Percentiles rank a stretch among this genome's conserved stretches.
These are phyloP conservation scores for Apotomis capreana DNA, from an alignment of 2,888 invertebrate genomes.

Conservation along the genomic window DNA sequence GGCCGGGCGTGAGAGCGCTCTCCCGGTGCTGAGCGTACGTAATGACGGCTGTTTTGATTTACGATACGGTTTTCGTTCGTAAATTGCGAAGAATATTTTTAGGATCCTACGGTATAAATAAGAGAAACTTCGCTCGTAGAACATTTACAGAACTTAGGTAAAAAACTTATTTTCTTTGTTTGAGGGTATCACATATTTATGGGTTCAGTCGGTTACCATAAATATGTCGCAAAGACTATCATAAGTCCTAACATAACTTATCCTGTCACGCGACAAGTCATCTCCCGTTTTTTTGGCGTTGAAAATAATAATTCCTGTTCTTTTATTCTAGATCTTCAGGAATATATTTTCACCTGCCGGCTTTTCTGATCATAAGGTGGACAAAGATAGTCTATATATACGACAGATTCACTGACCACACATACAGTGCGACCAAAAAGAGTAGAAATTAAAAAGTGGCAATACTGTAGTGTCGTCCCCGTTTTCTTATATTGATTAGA, in stretches of 20 bases:
- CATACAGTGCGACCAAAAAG: too few species aligned
- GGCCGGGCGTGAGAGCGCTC: slow-evolving; percentile 42
- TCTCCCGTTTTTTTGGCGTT: background rate
- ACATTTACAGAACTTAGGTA: slow-evolving; percentile 20
- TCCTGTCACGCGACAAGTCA: background rate
- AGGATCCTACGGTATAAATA: slow-evolving; percentile 43
- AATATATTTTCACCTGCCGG: too few species aligned
- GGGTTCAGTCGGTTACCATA: background rate
- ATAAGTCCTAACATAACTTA: background rate
- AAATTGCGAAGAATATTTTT: slow-evolving; percentile 47
- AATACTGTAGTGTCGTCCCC: too few species aligned
- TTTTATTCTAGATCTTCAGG: too few species aligned
- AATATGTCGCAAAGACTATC: background rate
- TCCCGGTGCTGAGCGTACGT: slow-evolving; percentile 56
- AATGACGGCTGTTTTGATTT: slow-evolving; percentile 63
- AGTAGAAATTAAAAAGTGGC: too few species aligned
- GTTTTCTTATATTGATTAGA: too few species aligned
- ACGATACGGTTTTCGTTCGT: slow-evolving; percentile 58
- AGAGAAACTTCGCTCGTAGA: slow-evolving; percentile 32
- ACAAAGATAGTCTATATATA: too few species aligned
- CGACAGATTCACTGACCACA: too few species aligned
- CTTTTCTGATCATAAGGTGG: too few species aligned
- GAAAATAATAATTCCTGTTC: background rate
- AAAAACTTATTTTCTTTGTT: slow-evolving; percentile 15
- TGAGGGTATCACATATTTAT: slow-evolving; percentile 22